These are phyloP conservation scores for Pachymerium ferrugineum DNA, from an alignment of 2,888 invertebrate genomes.

Conservation along the genomic window DNA sequence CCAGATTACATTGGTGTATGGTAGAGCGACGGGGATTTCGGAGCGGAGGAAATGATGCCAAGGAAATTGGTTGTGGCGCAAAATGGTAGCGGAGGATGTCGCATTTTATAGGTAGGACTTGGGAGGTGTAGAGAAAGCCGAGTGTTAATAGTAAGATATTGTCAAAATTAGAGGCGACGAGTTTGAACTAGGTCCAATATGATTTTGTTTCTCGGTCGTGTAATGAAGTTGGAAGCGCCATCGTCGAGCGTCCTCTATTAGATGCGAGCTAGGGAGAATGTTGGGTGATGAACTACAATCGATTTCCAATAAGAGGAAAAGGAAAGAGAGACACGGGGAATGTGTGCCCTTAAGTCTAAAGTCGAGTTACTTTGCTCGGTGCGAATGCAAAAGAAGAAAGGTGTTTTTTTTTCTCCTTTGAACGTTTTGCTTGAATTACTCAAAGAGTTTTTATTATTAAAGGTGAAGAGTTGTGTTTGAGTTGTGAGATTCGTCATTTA, in stretches of 20 bases:
- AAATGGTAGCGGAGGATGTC: neutral
- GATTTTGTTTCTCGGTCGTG: neutral
- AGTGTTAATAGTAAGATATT: neutral
- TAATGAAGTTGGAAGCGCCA: conserved; percentile 9
- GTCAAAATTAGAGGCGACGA: neutral
- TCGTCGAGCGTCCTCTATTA: neutral
- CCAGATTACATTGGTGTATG: neutral
- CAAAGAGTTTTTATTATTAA: no score
- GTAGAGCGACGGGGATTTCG: neutral
- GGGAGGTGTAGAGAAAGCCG: neutral
- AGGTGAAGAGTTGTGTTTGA: no score
- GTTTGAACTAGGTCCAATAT: neutral
- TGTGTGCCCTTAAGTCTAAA: no score
- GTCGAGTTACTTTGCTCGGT: no score
- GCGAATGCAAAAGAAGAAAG: neutral
- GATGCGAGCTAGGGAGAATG: neutral
- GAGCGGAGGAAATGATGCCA: neutral
- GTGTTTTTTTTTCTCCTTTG: neutral
- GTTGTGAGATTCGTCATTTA: no score
- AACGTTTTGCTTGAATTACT: neutral
- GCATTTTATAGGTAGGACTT: conserved; percentile 3
- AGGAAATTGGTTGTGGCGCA: conserved; percentile 9
- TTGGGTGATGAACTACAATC: conserved; percentile 1
- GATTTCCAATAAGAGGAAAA: neutral
- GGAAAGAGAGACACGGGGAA: neutral